Conservation (phyloP, 2,888 invertebrate species). For the Eupithecia centaureata region DNA sequence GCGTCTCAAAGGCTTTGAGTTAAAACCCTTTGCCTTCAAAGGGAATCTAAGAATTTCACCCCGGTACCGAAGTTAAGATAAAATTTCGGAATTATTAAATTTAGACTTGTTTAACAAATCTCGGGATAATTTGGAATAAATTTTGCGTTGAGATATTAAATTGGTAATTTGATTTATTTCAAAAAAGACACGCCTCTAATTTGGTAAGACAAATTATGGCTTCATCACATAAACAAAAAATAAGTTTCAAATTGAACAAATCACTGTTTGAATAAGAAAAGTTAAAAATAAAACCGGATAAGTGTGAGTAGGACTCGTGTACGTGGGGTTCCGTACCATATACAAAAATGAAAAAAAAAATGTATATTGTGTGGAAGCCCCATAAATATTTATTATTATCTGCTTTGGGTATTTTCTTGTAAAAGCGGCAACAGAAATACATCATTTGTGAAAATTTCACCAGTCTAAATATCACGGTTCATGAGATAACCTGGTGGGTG, state of each 20-base stretch:
- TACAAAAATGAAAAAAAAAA: too few species aligned
- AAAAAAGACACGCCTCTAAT: background rate
- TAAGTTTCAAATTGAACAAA: background rate
- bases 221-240: background rate
- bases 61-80: conserved; percentile 26
- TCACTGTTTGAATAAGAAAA: background rate
- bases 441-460: too few species aligned
- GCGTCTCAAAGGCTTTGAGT: conserved; percentile 35
- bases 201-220: background rate
- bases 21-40: conserved; percentile 34
- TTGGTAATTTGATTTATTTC: background rate
- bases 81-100: conserved; percentile 27
- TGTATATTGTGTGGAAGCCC: too few species aligned
- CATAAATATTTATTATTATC: too few species aligned
- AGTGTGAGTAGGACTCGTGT: too few species aligned
- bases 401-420: too few species aligned
- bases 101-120: conserved; percentile 12
- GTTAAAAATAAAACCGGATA: too few species aligned
- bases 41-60: conserved; percentile 36
- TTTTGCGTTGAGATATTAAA: background rate
- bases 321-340: too few species aligned
- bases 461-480: too few species aligned
- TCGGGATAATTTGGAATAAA: conserved; percentile 1
- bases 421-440: too few species aligned
- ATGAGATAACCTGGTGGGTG: too few species aligned